These are phyloP conservation scores for Sminthurinus signatus DNA, from an alignment of 1,140 invertebrate genomes.

Conservation along the genomic window DNA sequence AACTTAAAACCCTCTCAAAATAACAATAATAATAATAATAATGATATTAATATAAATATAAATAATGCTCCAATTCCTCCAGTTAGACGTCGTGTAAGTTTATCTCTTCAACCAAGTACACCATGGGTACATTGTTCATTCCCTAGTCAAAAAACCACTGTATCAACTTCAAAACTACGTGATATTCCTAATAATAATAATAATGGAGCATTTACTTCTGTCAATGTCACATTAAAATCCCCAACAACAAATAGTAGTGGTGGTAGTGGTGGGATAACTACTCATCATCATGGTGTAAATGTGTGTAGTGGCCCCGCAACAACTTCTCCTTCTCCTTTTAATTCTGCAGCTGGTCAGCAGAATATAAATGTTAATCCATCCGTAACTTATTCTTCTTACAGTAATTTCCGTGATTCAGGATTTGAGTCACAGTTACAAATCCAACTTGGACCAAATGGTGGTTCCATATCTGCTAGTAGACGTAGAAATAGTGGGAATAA, in stretches of 20 bases:
- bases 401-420: slow-evolving; percentile 32
- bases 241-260: slow-evolving; percentile 17
- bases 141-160: slow-evolving; percentile 13
- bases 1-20: no score
- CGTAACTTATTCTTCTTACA: slow-evolving; percentile 33
- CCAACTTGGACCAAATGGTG: slow-evolving; percentile 29
- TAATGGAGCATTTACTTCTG: slow-evolving; percentile 22
- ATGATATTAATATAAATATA: no score
- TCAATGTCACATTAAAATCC: slow-evolving; percentile 26
- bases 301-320: no score
- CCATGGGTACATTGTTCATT: slow-evolving; percentile 4
- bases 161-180: not conserved
- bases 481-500: slow-evolving; percentile 13
- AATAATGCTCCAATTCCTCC: not conserved
- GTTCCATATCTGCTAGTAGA: slow-evolving; percentile 19
- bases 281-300: no score
- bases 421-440: slow-evolving; percentile 33
- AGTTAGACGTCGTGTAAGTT: not conserved
- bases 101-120: slow-evolving; percentile 22
- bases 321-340: no score
- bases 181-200: not conserved
- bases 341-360: no score
- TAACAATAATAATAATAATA: no score
- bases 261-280: not conserved
- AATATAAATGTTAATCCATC: slow-evolving; percentile 20